Base-by-base conservation (phyloP, 2,797 vertebrate genomes). In the Tarsius wallacei region DNA sequence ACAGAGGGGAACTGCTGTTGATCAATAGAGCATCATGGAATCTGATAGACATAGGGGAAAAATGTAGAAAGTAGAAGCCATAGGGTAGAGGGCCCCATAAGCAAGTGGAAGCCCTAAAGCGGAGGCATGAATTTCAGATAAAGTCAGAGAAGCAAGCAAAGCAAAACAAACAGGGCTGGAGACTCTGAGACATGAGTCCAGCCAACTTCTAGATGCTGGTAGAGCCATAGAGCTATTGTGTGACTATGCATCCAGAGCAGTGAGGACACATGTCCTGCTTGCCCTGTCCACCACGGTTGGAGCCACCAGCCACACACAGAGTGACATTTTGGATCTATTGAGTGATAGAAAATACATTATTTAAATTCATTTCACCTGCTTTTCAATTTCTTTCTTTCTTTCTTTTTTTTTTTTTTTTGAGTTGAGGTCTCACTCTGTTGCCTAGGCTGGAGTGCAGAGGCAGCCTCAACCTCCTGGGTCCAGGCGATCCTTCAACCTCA, bases 221-320 rank as follows among this genome's bases (percentile, higher is more conserved):
- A 3, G 51, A 36, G n/a, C 0, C 1, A 7, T 5, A 10, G 42
- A 0, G 5, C 57, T 42, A 3, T 7, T 6, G 24, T 66, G 59
- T 7, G 31, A 12, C 15, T 33, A 8, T n/a, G 22, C 0, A 14
- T 16, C 84, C 36, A 4, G 13, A 22, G 47, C 1, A 1, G 5
- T 0, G 19, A 66, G n/a, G 24, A 70, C 0, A 0, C 28, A 7
- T 11, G 66, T 24, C 70, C 68, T 7, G 2, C 42, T 7, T 11
- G 28, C 68, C 26, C 68, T 9, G 5, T 15, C n/a, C 0, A 0
- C 47, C 0, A 0, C 47, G 16, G 42, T 5, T 2, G 5, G 1
- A 36, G 61, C n/a, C 59, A 9, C 16, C 28, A 49, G 31, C 16
- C 76, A 57, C 0, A 0, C 2, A 26, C 17, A 42, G 13, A 71